These are phyloP conservation scores for Silurus glanis DNA, from an alignment of 2,113 vertebrate species.

Conservation along the genomic window DNA sequence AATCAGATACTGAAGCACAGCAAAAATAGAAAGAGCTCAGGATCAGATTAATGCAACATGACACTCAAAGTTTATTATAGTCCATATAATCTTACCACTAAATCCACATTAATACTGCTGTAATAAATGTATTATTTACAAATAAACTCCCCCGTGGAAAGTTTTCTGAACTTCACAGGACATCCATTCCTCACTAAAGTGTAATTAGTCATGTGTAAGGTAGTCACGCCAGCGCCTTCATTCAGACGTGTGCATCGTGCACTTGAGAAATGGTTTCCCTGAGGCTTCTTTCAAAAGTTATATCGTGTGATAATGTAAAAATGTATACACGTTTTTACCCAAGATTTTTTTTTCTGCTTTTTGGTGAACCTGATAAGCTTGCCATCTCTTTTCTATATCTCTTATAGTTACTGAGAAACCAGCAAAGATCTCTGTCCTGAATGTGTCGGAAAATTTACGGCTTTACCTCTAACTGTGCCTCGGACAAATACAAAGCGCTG, in stretches of 20 bases:
- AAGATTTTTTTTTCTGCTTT: not conserved
- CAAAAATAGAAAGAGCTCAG: constrained; percentile 15
- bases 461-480: not conserved
- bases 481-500: not conserved
- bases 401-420: not conserved
- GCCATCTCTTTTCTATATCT: not conserved
- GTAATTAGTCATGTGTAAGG: not conserved
- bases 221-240: not conserved
- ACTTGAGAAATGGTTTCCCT: not conserved
- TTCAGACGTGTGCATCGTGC: not conserved
- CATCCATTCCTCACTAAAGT: not conserved
- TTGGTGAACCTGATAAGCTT: not conserved
- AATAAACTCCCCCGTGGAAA: not conserved
- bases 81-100: not conserved
- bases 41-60: not conserved
- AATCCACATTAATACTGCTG: not conserved
- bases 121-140: not conserved
- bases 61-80: not conserved
- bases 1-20: not conserved
- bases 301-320: not conserved
- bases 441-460: not conserved
- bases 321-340: not conserved
- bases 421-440: not conserved
- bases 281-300: not conserved
- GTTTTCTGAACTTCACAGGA: not conserved